Conservation (phyloP, 2,888 invertebrate genomes). For the Tenthredo scrophulariae region DNA sequence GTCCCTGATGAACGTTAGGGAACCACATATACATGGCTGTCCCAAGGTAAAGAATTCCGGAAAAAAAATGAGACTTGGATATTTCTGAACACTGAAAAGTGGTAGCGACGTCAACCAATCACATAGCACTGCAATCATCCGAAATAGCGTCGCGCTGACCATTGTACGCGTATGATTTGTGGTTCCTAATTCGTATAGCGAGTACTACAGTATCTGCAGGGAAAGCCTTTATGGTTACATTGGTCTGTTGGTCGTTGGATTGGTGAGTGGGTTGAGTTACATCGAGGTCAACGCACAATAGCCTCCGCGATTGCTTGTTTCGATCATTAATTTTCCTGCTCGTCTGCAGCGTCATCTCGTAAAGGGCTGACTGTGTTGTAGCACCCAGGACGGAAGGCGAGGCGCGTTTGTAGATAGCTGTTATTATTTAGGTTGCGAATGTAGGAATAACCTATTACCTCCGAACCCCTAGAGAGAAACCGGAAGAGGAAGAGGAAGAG, state of each 20-base stretch:
- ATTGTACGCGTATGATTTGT: conserved; percentile 29
- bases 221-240: conserved; percentile 26
- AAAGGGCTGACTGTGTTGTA: conserved; percentile 9
- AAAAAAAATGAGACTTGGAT: neutral
- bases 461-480: conserved; percentile 39
- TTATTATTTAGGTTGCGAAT: conserved; percentile 40
- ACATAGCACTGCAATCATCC: neutral
- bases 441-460: conserved; percentile 44
- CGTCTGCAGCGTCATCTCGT: conserved; percentile 40
- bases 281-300: conserved; percentile 44
- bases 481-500: conserved; percentile 32
- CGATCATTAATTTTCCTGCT: conserved; percentile 42
- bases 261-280: conserved; percentile 27
- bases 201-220: neutral
- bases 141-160: neutral
- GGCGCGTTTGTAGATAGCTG: conserved; percentile 39
- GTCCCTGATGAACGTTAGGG: neutral
- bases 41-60: neutral
- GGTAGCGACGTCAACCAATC: neutral
- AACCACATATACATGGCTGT: neutral
- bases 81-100: conserved; percentile 1
- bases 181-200: conserved; percentile 33
- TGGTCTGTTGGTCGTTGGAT: neutral
- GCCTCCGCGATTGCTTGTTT: conserved; percentile 32
- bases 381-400: conserved; percentile 19